Evolutionary conservation across 64 coral and sea anemone genomes (phyloP), one percentile per base, ranked within the genome.

Genomic region (Montipora cactus): DNA sequence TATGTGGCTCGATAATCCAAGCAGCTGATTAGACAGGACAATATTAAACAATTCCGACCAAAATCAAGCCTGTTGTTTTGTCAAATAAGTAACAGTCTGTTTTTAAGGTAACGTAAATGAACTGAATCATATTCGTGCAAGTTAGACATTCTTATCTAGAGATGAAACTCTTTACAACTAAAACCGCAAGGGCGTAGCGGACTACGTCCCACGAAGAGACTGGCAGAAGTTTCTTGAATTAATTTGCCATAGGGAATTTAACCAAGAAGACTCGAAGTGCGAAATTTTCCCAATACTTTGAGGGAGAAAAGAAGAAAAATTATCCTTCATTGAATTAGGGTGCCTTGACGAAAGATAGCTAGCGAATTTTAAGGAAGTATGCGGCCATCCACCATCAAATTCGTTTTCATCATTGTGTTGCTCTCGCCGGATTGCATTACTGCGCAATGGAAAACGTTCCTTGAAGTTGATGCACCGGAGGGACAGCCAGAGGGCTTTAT

Each of bases 391-490:
- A 28, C 11, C 10, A 50, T 70, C 64, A 51, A 47, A 8, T 1
- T 71, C 8, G 67, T 86, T 49, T 10, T 67, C 19, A 18, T 50
- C 6, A 50, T 72, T 70, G 70, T 86, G 28, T 50, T 71, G 9
- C 66, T 68, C n/a, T 20, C 71, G 8, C 15, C 4, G n/a, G 5
- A 23, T 51, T 67, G 16, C 82, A n/a, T 66, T 8, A 71, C 44
- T 11, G 66, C 82, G 19, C 62, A 86, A 50, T 86, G 82, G 82
- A 70, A 86, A 66, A 86, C 68, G 70, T 68, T 93, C 48, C 57
- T 88, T 13, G 18, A 93, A 77, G 73, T 92, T 1, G 62, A 76
- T 28, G 84, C 87, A 5, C 92, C 92, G 10, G 92, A 93, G 72
- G 74, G 66, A 50, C 55, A 93, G 51, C 84, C 84, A 14, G 78